These are phyloP conservation scores for Cyprinus carpio DNA, from an alignment of 2,113 vertebrate genomes.

Conservation along the genomic window DNA sequence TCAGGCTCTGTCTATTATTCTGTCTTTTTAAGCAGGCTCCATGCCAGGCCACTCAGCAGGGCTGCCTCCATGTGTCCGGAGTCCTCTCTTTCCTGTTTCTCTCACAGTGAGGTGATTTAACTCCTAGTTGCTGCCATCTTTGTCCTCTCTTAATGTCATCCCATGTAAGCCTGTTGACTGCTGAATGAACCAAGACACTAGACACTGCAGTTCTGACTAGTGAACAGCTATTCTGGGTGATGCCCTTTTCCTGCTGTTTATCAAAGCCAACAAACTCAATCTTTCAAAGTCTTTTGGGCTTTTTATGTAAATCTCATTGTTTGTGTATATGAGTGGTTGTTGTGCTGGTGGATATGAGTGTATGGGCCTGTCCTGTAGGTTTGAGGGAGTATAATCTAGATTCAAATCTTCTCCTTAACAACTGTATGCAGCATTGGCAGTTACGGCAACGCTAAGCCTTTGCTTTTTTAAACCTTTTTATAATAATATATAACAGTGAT, in stretches of 20 bases:
- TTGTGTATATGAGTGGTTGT: not conserved
- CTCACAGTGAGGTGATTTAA: constrained; percentile 18
- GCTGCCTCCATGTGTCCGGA: constrained; percentile 15
- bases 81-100: constrained; percentile 43
- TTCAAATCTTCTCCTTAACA: not conserved
- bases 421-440: not conserved
- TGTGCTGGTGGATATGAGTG: not conserved
- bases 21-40: constrained; percentile 14
- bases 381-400: not conserved
- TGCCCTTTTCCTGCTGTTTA: not conserved
- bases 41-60: constrained; percentile 26
- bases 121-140: not conserved
- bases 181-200: not conserved
- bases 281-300: not conserved
- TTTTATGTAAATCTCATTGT: not conserved
- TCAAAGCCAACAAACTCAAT: not conserved
- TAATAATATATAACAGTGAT: not conserved
- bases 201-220: not conserved
- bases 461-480: not conserved
- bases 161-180: not conserved
- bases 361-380: not conserved
- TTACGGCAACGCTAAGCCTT: not conserved
- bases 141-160: not conserved
- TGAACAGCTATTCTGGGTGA: not conserved
- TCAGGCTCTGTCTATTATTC: constrained; percentile 35